phyloP scores from a whole-genome alignment of 1,140 invertebrate species.

The Metopolophium dirhodum region DNA sequence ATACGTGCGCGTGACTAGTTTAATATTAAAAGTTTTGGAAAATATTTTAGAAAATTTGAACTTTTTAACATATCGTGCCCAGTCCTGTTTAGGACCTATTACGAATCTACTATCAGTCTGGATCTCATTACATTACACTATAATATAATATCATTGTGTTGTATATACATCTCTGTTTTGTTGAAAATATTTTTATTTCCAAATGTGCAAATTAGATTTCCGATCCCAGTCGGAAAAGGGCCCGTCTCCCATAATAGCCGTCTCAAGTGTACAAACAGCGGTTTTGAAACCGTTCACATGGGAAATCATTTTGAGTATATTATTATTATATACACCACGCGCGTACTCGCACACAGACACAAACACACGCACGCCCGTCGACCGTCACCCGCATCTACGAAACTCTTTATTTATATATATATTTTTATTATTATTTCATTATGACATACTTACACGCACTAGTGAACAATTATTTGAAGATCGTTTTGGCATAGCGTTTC shows the following conservation, averaged over 20 bases:
- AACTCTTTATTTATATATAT: not conserved
- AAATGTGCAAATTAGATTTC: constrained; percentile 32
- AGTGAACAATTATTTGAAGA: not conserved
- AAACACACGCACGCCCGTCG: not conserved
- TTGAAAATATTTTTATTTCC: not conserved
- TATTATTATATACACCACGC: not conserved
- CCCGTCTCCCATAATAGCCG: not conserved
- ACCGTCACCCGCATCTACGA: no score
- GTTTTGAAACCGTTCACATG: constrained; percentile 44
- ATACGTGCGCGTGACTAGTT: not conserved
- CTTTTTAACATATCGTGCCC: not conserved
- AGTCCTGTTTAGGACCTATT: not conserved
- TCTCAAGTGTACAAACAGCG: not conserved
- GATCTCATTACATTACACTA: constrained; percentile 24
- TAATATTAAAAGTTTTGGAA: not conserved
- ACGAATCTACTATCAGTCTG: not conserved
- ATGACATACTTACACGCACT: not conserved
- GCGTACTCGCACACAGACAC: no score
- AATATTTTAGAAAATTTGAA: not conserved
- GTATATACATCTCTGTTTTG: not conserved
- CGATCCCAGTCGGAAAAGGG: not conserved
- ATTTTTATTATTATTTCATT: not conserved
- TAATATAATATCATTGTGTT: constrained; percentile 6
- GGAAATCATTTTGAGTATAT: constrained; percentile 46
- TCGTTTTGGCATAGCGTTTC: not conserved